Evolutionary conservation across 2,888 invertebrate species (phyloP).

Genomic region (Julus scandinavius): DNA sequence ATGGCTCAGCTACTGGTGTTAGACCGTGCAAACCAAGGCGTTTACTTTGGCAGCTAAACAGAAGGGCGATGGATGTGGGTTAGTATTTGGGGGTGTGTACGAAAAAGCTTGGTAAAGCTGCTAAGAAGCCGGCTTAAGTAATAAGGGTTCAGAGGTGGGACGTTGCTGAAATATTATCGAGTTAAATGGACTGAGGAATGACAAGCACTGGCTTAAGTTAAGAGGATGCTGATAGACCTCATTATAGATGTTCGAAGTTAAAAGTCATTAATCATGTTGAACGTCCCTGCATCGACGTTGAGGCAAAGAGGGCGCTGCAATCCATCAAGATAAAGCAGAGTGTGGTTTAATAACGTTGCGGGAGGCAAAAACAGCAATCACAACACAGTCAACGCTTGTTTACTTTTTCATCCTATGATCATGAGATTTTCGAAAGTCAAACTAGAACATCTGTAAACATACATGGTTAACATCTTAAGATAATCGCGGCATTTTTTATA

Average conservation of each 20-base stretch:
- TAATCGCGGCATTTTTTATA: background rate
- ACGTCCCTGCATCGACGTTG: background rate
- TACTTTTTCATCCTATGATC: background rate
- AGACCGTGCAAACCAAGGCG: background rate
- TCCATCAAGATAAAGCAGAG: slow-evolving; percentile 20
- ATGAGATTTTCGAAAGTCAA: background rate
- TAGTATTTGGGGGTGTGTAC: background rate
- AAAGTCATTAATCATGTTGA: slow-evolving; percentile 8
- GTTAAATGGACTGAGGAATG: slow-evolving; percentile 35
- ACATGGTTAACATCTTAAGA: background rate
- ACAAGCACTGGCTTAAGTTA: slow-evolving; percentile 29
- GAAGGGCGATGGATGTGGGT: background rate
- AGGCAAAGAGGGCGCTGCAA: slow-evolving; percentile 11
- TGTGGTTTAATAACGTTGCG: slow-evolving; percentile 7
- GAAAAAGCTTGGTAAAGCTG: background rate
- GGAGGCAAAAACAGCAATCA: slow-evolving; percentile 34
- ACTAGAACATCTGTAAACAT: slow-evolving; percentile 15
- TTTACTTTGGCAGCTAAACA: background rate
- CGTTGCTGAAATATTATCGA: slow-evolving; percentile 35
- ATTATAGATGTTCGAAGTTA: slow-evolving; percentile 32
- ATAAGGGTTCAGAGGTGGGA: background rate
- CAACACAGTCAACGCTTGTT: slow-evolving; percentile 30
- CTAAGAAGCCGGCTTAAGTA: background rate
- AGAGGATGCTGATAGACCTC: slow-evolving; percentile 42
- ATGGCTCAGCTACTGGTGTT: slow-evolving; percentile 35